These are phyloP conservation scores for Fistularia commersonii DNA, from an alignment of 2,797 vertebrate species.

Conservation along the genomic window DNA sequence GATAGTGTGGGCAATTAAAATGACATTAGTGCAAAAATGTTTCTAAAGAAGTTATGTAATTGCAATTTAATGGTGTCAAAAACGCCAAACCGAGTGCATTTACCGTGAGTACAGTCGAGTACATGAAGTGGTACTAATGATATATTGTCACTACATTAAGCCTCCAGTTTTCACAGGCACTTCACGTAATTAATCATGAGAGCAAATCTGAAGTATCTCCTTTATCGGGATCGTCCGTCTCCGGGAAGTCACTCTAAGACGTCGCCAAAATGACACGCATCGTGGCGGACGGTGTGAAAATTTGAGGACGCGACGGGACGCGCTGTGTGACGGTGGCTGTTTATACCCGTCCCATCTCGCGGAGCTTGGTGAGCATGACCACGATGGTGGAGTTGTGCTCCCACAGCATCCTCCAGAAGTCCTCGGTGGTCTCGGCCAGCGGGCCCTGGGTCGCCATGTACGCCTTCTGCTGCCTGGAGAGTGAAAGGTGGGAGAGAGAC, in stretches of 20 bases:
- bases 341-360: conserved; percentile 95
- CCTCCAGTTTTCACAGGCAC: not conserved
- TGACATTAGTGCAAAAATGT: no score
- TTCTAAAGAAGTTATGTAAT: no score
- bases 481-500: conserved; percentile 25
- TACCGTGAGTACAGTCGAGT: no score
- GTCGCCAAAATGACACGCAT: not conserved
- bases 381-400: conserved; percentile 98
- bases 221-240: no score
- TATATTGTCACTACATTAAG: not conserved
- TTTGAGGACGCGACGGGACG: not conserved
- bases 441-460: conserved; percentile 97
- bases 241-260: no score
- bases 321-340: conserved; percentile 1
- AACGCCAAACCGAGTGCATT: no score
- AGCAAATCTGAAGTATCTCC: no score
- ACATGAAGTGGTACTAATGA: no score
- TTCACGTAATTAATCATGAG: no score
- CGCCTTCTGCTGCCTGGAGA: conserved; percentile 89
- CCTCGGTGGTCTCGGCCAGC: conserved; percentile 91
- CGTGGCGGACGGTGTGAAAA: no score
- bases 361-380: conserved; percentile 96
- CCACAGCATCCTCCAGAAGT: conserved; percentile 99
- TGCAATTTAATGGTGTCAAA: no score
- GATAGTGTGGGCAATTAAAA: no score